Percentiles rank a stretch among this genome's conserved stretches.
Conservation (phyloP, 2,888 invertebrate species). For the Melangyna quadrimaculata region DNA sequence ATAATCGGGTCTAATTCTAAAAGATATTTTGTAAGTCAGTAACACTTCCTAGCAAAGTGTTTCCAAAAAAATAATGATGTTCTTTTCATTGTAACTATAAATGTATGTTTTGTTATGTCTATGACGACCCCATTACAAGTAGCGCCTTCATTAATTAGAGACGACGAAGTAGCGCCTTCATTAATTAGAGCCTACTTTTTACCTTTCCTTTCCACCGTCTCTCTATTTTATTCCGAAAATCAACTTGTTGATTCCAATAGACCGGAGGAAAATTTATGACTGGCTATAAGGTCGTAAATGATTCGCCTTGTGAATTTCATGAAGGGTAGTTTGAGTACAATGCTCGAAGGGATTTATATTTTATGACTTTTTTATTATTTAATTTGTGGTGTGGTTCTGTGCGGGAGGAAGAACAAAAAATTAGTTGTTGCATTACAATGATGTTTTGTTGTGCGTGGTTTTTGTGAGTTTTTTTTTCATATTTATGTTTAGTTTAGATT, state of each 20-base stretch:
- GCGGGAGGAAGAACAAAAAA: background rate
- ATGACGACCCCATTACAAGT: background rate
- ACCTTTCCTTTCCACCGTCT: background rate
- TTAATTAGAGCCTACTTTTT: slow-evolving; percentile 11
- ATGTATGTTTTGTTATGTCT: slow-evolving; percentile 39
- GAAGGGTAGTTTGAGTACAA: slow-evolving; percentile 24
- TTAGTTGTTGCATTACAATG: background rate
- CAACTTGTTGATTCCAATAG: slow-evolving; percentile 60
- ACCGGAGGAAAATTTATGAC: slow-evolving; percentile 44
- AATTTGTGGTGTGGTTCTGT: slow-evolving; percentile 37
- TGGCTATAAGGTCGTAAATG: slow-evolving; percentile 44
- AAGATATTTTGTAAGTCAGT: background rate
- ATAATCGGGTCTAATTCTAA: background rate
- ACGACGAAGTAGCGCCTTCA: background rate
- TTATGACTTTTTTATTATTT: slow-evolving; percentile 55
- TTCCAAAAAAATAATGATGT: background rate
- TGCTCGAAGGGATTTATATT: slow-evolving; percentile 37
- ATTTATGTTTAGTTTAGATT: background rate
- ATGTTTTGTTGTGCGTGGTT: background rate
- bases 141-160: too few relatives aligned
- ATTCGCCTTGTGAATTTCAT: background rate
- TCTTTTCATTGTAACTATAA: background rate
- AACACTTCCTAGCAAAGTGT: background rate
- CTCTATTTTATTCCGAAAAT: background rate
- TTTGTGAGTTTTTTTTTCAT: background rate